Conservation (phyloP, 2,113 vertebrate genomes). For the Felis catus region F.catus_Fca126_mat1.0 CM031421.1:59491501-59492000, state of each 20-base stretch:
- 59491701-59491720: background rate
- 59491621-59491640: background rate
- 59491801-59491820: background rate
- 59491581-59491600: slow-evolving; percentile 3
- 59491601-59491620: background rate
- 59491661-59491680: background rate
- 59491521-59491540: slow-evolving; percentile 25
- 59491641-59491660: background rate
- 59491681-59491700: background rate
- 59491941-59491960: background rate
- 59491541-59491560: background rate
- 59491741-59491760: background rate
- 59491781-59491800: slow-evolving; percentile 26
- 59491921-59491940: background rate
- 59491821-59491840: background rate
- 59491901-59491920: background rate
- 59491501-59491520: background rate
- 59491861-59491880: background rate
- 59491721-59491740: background rate
- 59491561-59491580: background rate
- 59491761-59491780: background rate
- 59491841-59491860: background rate
- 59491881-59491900: background rate
- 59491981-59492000: background rate
- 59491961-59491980: slow-evolving; percentile 3